Evolutionary conservation across 2,113 vertebrate species (phyloP).

Genomic region (Gallinago paraguaiae): DNA sequence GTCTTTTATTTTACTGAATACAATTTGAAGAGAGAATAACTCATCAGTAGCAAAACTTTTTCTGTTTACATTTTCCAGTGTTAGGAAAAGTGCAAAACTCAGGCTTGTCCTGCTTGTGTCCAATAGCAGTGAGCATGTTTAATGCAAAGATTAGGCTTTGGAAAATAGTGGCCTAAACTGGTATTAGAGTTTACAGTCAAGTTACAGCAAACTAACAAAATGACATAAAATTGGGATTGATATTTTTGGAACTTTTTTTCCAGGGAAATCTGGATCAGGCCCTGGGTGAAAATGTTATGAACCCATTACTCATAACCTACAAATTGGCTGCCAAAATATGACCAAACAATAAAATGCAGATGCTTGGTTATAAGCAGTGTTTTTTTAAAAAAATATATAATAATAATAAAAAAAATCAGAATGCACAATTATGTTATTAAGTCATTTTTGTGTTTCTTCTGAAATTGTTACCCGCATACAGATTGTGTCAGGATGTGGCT

Average conservation of each 20-base stretch:
- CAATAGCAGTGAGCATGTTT: fast-evolving
- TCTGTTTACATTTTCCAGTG: neutral
- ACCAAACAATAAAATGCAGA: neutral
- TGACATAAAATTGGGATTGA: neutral
- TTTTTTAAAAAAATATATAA: slow-evolving; percentile 10
- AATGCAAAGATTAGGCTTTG: neutral
- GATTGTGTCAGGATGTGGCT: neutral
- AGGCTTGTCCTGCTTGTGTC: neutral
- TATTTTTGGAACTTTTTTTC: neutral
- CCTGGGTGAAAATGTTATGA: neutral
- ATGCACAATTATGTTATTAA: neutral
- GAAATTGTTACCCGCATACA: neutral
- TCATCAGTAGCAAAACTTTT: slow-evolving; percentile 2
- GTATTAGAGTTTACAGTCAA: neutral
- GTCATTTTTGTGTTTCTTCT: neutral
- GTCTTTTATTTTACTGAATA: slow-evolving; percentile 5
- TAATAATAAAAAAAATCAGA: neutral
- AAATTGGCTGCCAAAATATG: neutral
- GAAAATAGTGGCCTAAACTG: neutral
- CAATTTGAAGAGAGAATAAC: neutral
- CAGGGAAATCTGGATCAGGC: neutral
- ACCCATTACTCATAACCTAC: neutral
- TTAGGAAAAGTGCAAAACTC: neutral
- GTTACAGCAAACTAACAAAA: neutral
- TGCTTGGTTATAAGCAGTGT: neutral